A percentile compares a stretch with the other conserved stretches of the same genome.
phyloP scores from a whole-genome alignment of 1,140 invertebrate genomes.

The Dreissena rostriformis region DNA sequence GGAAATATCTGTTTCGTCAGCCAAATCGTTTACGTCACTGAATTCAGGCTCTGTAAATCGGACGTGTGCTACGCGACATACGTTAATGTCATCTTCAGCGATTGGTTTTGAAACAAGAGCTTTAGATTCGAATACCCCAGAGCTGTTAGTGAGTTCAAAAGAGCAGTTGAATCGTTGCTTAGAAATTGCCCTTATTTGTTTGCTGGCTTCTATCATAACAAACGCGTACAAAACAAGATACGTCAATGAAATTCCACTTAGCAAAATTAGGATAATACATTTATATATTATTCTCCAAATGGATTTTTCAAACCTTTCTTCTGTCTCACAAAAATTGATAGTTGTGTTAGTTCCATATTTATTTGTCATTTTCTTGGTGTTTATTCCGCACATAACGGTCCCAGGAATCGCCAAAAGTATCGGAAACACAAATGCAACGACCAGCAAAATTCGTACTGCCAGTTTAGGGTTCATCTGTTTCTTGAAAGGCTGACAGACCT shows the following conservation, averaged over 20 bases:
- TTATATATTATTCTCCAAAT: conserved; percentile 38
- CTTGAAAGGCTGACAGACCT: conserved; percentile 34
- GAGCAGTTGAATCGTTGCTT: conserved; percentile 3
- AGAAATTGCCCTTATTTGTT: conserved; percentile 36
- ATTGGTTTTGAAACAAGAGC: not conserved
- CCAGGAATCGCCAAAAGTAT: conserved; percentile 30
- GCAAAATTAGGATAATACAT: conserved; percentile 23
- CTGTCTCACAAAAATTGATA: conserved; percentile 40
- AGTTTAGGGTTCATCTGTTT: conserved; percentile 32
- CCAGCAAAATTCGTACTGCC: conserved; percentile 21
- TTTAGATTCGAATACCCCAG: conserved; percentile 36
- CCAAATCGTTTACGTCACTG: no score
- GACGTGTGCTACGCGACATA: no score
- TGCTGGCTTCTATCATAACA: conserved; percentile 41
- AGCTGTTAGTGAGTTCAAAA: conserved; percentile 36
- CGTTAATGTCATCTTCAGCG: no score
- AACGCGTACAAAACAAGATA: conserved; percentile 31
- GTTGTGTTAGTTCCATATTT: conserved; percentile 1
- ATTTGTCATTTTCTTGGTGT: conserved; percentile 7
- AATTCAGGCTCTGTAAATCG: no score
- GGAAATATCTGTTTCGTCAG: no score
- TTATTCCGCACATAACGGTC: conserved; percentile 41
- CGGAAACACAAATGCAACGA: conserved; percentile 15
- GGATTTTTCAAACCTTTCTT: conserved; percentile 13
- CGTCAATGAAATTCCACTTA: conserved; percentile 27